Evolutionary conservation across 2,797 vertebrate genomes (phyloP), one percentile per base, ranked within the genome.

Genomic region (Tiaroga cobitis): DNA sequence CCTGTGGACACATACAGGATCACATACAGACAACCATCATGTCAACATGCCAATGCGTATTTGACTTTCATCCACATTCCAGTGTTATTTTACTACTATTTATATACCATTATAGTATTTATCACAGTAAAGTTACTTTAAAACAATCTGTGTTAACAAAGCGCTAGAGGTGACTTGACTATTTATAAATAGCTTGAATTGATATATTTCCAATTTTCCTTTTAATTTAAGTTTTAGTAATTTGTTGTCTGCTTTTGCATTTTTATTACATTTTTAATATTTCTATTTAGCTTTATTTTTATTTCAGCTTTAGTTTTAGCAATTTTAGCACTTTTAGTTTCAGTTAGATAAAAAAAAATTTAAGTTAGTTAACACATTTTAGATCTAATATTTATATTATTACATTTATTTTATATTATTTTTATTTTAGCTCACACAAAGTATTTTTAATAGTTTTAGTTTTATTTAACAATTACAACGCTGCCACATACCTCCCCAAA

Each of bases 401-500:
- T 8, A 8, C 8, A 69, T 19, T 34, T 37, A 21, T 21, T 41
- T 16, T 16, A 32, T 32, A 3, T 16, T 10, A 81, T 4, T 32
- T 74, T 24, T 41, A 18, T 7, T 29, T 8, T 39, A 46, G 1
- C 56, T 11, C 67, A 32, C 6, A 13, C 24, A 76, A 61, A 37
- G 8, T 0, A 56, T 77, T 19, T 39, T 51, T 29, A 18, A 37
- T n/a, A 26, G 4, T 11, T 74, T 32, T 2, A 46, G 70, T 68
- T n/a, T 61, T n/a, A 79, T 61, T 59, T 41, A 41, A 37, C 37
- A 59, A 77, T 77, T 59, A 3, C 19, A 34, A 76, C 51, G 4
- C 4, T 26, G 34, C 1, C 49, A 74, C 77, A 90, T 91, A 97
- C 97, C 97, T 96, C 91, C 97, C 97, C 91, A 98, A 91, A 91